Evolutionary conservation across 1,140 invertebrate genomes (phyloP).

Genomic region (Drosophila bocqueti): DNA sequence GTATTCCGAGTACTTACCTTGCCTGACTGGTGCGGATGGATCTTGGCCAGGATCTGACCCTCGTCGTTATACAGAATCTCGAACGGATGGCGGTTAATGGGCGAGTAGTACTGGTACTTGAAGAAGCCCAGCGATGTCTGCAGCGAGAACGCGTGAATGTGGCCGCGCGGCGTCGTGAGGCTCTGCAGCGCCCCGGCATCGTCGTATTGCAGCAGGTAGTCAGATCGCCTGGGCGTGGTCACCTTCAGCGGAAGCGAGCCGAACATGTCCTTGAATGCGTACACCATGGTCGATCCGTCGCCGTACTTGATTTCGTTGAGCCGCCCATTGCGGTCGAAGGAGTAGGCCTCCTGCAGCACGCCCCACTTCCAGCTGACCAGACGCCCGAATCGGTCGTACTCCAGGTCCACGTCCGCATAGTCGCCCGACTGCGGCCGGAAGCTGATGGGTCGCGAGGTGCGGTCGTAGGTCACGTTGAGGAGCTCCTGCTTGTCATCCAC

Average conservation of each 20-base stretch:
- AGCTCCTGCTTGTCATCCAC: conserved; percentile 95
- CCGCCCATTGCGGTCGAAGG: conserved; percentile 94
- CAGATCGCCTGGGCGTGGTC: conserved; percentile 95
- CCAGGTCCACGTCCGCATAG: conserved; percentile 94
- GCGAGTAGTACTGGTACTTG: conserved; percentile 96
- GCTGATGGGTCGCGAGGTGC: conserved; percentile 94
- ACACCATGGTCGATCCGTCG: conserved; percentile 93
- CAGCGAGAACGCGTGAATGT: conserved; percentile 95
- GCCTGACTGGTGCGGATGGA: conserved; percentile 95
- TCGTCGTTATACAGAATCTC: conserved; percentile 96
- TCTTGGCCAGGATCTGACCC: conserved; percentile 94
- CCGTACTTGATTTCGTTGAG: conserved; percentile 95
- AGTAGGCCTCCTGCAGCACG: conserved; percentile 94
- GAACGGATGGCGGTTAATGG: conserved; percentile 95
- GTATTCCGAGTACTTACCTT: conserved; percentile 84
- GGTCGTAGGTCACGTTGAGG: conserved; percentile 96
- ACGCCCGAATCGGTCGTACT: conserved; percentile 96
- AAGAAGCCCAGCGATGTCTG: conserved; percentile 97
- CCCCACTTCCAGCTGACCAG: conserved; percentile 97
- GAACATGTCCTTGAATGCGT: conserved; percentile 95
- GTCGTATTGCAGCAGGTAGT: conserved; percentile 96
- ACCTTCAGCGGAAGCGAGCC: conserved; percentile 95
- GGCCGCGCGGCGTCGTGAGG: conserved; percentile 95
- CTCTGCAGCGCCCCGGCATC: conserved; percentile 95
- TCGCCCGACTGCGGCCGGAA: conserved; percentile 95